A percentile compares a stretch with the other conserved stretches of the same genome.
phyloP scores from a whole-genome alignment of 2,113 vertebrate species.

The Megaleporinus macrocephalus region DNA sequence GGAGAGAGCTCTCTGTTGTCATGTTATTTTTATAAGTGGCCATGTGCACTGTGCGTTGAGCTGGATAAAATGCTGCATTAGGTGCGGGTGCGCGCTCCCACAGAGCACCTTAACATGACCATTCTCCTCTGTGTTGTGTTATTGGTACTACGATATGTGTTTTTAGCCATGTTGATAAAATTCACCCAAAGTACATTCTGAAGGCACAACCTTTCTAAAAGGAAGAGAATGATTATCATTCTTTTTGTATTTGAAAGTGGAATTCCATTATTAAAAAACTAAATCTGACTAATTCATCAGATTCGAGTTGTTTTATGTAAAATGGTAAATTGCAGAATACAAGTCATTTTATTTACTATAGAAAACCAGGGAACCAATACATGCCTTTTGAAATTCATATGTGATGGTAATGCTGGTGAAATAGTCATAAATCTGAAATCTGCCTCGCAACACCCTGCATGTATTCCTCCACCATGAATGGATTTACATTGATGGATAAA shows the following conservation, averaged over 20 bases:
- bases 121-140: not conserved
- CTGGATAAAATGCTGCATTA: slow-evolving; percentile 33
- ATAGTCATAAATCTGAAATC: too few relatives aligned
- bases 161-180: slow-evolving; percentile 38
- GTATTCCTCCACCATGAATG: too few relatives aligned
- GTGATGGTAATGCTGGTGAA: too few relatives aligned
- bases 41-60: slow-evolving; percentile 36
- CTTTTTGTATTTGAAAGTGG: not conserved
- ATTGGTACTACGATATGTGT: slow-evolving; percentile 18
- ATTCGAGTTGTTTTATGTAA: too few relatives aligned
- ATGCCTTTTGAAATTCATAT: too few relatives aligned
- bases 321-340: too few relatives aligned
- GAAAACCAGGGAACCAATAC: too few relatives aligned
- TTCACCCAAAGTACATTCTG: not conserved
- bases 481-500: too few relatives aligned
- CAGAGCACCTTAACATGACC: not conserved
- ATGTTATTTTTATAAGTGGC: slow-evolving; percentile 45
- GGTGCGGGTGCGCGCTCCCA: slow-evolving; percentile 20
- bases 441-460: too few relatives aligned
- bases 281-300: too few relatives aligned
- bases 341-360: too few relatives aligned
- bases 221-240: not conserved
- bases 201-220: slow-evolving; percentile 9
- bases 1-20: slow-evolving; percentile 43
- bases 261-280: too few relatives aligned